Percentiles rank a stretch among this genome's conserved stretches.
Evolutionary conservation across 2,797 vertebrate species (phyloP).

Genomic region (Anableps anableps): DNA sequence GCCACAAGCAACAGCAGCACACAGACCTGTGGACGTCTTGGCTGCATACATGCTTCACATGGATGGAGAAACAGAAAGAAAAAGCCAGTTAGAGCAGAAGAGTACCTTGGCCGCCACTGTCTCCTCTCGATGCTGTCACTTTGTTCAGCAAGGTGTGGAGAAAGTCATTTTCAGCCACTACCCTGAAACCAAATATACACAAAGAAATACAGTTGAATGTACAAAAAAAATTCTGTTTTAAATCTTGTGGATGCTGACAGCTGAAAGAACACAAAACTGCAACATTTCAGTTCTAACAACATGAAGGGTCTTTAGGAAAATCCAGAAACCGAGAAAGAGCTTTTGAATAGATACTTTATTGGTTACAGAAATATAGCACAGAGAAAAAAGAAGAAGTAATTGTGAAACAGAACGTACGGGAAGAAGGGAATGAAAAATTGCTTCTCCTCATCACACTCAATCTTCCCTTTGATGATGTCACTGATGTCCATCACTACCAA

Average conservation of each 20-base stretch:
- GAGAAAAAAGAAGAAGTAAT: background rate
- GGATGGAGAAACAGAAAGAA: constrained; percentile 8
- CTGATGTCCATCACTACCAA: constrained; percentile 97
- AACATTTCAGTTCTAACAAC: constrained; percentile 13
- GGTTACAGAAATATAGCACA: background rate
- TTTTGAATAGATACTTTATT: background rate
- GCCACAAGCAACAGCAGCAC: constrained; percentile 31
- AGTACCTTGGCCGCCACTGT: constrained; percentile 96
- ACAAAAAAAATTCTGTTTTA: constrained; percentile 43
- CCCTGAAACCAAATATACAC: constrained; percentile 73
- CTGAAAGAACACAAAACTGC: constrained; percentile 3
- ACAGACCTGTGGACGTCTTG: constrained; percentile 33
- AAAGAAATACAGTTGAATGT: constrained; percentile 48
- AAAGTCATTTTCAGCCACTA: constrained; percentile 92
- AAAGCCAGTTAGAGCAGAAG: constrained; percentile 20
- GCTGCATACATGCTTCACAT: constrained; percentile 4
- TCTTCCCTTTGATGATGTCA: constrained; percentile 96
- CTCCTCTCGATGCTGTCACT: constrained; percentile 89
- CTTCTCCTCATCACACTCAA: constrained; percentile 95
- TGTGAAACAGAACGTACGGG: constrained; percentile 81
- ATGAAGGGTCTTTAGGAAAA: background rate
- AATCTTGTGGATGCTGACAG: background rate
- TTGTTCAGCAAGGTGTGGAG: constrained; percentile 92
- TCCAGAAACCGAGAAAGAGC: background rate
- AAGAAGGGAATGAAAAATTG: constrained; percentile 97